Base-by-base conservation (phyloP, 1,140 invertebrate species). In the Euschistus heros region DNA sequence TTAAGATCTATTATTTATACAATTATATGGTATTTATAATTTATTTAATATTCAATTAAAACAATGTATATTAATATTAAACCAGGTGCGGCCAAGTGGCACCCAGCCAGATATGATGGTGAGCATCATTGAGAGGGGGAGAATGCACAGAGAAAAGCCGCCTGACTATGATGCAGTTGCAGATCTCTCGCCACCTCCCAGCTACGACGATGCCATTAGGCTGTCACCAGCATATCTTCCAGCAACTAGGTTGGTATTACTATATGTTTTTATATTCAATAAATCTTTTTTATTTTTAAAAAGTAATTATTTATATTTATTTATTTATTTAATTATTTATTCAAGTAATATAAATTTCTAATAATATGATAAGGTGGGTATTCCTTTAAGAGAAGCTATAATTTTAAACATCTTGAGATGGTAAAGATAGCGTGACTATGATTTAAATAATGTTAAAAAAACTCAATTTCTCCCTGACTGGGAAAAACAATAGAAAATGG, bases 191-290 rank as follows among this genome's bases (percentile, higher is more conserved):
- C 59, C 68, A 18, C 84, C 84, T 46, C 86, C 86, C 0, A 84
- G 82, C 27, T 87, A 87, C 71, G 85, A 87, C 67, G 85, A 86
- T 69, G 86, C 86, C 15, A 86, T 87, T 69, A 86, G 85, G 72
- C 74, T 87, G 63, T 82, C 82, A 75, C 84, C 64, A 69, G 54
- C 54, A 10, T 26, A 24, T 26, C 54, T 57, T 26, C 52, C 69
- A 18, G 50, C 57, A 8, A 57, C 61, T 15, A 47, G 61, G 61
- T 62, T 44, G 17, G 17, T 62, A 54, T 54, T 37, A n/a, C n/a
- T n/a, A n/a, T n/a, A n/a, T n/a, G n/a, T n/a, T n/a, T n/a, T n/a
- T n/a, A n/a, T n/a, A n/a, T n/a, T n/a, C n/a, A n/a, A n/a, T n/a
- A n/a, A n/a, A n/a, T n/a, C n/a, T n/a, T n/a, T n/a, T n/a, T n/a